These are phyloP conservation scores for Philotrypesis tridentata DNA, from an alignment of 1,140 invertebrate species.

Conservation along the genomic window DNA sequence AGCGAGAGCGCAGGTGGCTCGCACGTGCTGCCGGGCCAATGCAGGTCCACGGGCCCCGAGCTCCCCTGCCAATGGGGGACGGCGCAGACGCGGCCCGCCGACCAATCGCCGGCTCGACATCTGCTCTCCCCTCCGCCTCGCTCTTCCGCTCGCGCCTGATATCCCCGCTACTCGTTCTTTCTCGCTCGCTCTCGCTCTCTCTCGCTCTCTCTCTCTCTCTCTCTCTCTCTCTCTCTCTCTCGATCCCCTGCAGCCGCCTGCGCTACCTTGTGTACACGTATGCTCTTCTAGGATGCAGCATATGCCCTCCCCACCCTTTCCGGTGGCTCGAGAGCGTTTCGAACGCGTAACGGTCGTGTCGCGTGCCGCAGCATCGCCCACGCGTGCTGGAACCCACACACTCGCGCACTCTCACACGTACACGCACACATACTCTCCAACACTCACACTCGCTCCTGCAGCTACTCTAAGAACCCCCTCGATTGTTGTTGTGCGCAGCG, in stretches of 20 bases:
- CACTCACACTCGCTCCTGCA: background rate
- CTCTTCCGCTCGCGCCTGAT: background rate
- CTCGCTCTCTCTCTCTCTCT: no score
- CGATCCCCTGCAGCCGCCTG: background rate
- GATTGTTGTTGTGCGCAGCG: background rate
- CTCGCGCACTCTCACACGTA: constrained; percentile 58
- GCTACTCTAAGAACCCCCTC: background rate
- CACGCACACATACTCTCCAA: constrained; percentile 52
- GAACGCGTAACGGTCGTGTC: constrained; percentile 73
- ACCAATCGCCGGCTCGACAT: constrained; percentile 63
- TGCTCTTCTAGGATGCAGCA: background rate
- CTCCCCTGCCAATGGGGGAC: constrained; percentile 63
- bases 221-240: background rate
- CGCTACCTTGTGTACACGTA: background rate
- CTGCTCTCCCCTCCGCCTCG: constrained; percentile 56
- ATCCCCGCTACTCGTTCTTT: background rate
- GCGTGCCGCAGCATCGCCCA: constrained; percentile 73
- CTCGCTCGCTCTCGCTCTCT: no score
- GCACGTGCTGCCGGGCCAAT: constrained; percentile 68
- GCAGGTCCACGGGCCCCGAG: constrained; percentile 65
- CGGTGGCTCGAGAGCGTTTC: constrained; percentile 57
- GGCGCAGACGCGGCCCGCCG: constrained; percentile 59
- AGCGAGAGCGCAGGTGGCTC: constrained; percentile 62
- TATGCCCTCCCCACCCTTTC: constrained; percentile 37
- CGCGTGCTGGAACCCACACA: constrained; percentile 68